Evolutionary conservation across 2,888 invertebrate species (phyloP).

Genomic region (Choreutis nemorana): DNA sequence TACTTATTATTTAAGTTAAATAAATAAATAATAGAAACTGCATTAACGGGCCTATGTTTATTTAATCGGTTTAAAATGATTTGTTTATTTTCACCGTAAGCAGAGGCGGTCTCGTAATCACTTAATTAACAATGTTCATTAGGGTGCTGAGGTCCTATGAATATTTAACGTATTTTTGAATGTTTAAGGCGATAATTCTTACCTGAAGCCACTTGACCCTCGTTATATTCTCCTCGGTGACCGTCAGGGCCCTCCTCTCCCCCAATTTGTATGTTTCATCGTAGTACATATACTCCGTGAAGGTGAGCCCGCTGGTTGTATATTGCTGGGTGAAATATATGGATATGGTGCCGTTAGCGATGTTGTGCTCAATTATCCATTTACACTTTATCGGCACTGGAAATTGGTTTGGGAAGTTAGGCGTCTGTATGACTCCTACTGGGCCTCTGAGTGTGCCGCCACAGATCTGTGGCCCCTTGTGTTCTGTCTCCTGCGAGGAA

Average conservation of each 20-base stretch:
- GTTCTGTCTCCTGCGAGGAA: constrained; percentile 34
- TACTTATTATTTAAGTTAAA: too few relatives aligned
- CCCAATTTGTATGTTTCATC: constrained; percentile 74
- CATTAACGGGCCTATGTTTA: too few relatives aligned
- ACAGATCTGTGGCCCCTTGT: constrained; percentile 60
- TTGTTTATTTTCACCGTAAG: too few relatives aligned
- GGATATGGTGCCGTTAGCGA: constrained; percentile 77
- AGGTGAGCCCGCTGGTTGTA: constrained; percentile 78
- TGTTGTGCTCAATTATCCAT: constrained; percentile 86
- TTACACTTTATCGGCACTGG: constrained; percentile 83
- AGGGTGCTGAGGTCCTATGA: too few relatives aligned
- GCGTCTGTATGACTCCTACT: constrained; percentile 80
- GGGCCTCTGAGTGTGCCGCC: constrained; percentile 72
- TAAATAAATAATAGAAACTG: too few relatives aligned
- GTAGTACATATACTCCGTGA: constrained; percentile 80
- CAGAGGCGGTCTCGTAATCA: too few relatives aligned
- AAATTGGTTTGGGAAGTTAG: constrained; percentile 84
- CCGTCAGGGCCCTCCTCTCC: constrained; percentile 70
- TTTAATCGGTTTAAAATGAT: too few relatives aligned
- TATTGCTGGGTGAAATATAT: constrained; percentile 90
- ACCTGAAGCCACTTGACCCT: constrained; percentile 68
- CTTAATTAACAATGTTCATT: too few relatives aligned
- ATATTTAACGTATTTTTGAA: too few relatives aligned
- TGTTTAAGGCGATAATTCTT: constrained; percentile 6
- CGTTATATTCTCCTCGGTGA: constrained; percentile 79